Evolutionary conservation across 2,113 vertebrate genomes (phyloP).

Genomic region (Nerophis lumbriciformis): DNA sequence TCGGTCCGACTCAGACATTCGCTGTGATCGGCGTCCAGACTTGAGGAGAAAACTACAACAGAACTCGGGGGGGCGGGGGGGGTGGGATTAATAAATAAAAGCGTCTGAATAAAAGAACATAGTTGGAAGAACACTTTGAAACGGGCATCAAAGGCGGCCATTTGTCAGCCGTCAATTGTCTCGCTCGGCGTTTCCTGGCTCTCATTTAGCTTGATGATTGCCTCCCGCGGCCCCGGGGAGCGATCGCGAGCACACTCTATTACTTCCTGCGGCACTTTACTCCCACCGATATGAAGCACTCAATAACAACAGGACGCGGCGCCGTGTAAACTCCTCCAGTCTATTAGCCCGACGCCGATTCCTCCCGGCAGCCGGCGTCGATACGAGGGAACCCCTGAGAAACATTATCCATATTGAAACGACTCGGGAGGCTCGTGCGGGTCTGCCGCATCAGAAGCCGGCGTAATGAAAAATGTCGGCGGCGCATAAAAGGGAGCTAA

Average conservation of each 20-base stretch:
- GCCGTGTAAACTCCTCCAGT: slow-evolving; percentile 56
- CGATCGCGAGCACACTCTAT: slow-evolving; percentile 66
- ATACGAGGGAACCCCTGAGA: slow-evolving; percentile 53
- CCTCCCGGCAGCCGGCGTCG: slow-evolving; percentile 41
- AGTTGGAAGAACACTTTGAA: slow-evolving; percentile 61
- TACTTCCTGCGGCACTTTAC: slow-evolving; percentile 71
- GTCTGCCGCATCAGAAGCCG: slow-evolving; percentile 32
- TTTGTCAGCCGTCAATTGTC: slow-evolving; percentile 61
- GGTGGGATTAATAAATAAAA: not conserved
- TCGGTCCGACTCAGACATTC: too few species aligned
- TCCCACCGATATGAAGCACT: slow-evolving; percentile 70
- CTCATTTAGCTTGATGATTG: slow-evolving; percentile 72
- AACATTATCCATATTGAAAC: slow-evolving; percentile 52
- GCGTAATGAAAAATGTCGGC: slow-evolving; percentile 35
- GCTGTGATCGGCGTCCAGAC: not conserved
- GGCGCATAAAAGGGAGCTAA: slow-evolving; percentile 30
- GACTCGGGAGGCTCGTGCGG: slow-evolving; percentile 36
- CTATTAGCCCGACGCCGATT: slow-evolving; percentile 61
- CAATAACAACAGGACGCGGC: slow-evolving; percentile 65
- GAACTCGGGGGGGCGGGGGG: not conserved
- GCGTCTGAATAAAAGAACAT: slow-evolving; percentile 45
- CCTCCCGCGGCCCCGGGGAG: slow-evolving; percentile 61
- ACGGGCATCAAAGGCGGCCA: slow-evolving; percentile 59
- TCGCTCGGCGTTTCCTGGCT: slow-evolving; percentile 46
- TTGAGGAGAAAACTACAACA: slow-evolving; percentile 28